Percentiles rank a stretch among this genome's conserved stretches.
phyloP scores from a whole-genome alignment of 1,140 invertebrate species.

The Camponotus vicinus region DNA sequence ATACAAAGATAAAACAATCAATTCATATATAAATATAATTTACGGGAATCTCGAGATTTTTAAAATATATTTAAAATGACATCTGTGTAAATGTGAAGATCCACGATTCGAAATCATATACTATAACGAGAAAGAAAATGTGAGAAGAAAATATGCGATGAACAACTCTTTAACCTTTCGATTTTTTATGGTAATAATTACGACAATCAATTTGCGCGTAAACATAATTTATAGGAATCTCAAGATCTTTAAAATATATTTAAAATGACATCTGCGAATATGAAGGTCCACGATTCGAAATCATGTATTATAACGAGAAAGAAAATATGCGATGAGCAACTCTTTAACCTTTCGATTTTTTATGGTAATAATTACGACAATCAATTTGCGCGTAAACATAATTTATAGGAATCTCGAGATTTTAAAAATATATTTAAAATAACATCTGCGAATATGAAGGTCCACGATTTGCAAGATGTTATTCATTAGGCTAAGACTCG shows the following conservation, averaged over 20 bases:
- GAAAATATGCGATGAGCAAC: not conserved
- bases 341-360: not conserved
- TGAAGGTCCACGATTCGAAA: not conserved
- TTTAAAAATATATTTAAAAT: not conserved
- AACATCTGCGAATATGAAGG: not conserved
- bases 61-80: not conserved
- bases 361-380: not conserved
- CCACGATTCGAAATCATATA: not conserved
- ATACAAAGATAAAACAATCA: not conserved
- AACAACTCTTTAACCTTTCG: not conserved
- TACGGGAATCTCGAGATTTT: not conserved
- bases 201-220: no score
- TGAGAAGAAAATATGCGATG: not conserved
- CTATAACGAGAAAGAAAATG: not conserved
- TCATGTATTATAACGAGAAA: not conserved
- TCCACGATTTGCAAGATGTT: constrained; percentile 1
- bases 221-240: not conserved
- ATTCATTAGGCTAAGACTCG: not conserved
- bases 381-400: no score
- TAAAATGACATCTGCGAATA: not conserved
- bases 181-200: not conserved
- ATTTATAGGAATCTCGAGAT: not conserved
- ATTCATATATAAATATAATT: not conserved
- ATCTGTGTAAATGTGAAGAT: not conserved
- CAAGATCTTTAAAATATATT: not conserved